Conservation (phyloP, 1,140 invertebrate genomes). For the Bombyx mandarina region DNA sequence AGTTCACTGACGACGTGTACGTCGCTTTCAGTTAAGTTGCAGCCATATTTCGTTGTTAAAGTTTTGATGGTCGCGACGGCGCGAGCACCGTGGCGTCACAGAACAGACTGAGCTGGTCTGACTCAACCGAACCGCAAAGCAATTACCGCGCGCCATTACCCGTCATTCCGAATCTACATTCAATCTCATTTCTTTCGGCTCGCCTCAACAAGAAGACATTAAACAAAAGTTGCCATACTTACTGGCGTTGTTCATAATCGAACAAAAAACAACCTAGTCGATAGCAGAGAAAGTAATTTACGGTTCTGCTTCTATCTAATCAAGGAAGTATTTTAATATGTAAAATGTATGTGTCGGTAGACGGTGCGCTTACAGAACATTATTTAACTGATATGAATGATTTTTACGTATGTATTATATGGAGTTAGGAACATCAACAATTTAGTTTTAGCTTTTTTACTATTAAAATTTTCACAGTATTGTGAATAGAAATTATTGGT, state of each 20-base stretch:
- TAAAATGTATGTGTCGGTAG: slow-evolving; percentile 9
- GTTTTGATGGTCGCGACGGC: slow-evolving; percentile 16
- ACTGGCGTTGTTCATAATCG: slow-evolving; percentile 12
- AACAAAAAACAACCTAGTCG: slow-evolving; percentile 21
- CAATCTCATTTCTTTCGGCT: slow-evolving; percentile 54
- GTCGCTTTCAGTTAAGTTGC: slow-evolving; percentile 15
- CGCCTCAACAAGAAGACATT: slow-evolving; percentile 43
- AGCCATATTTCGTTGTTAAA: slow-evolving; percentile 28
- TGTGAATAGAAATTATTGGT: no score
- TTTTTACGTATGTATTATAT: background rate
- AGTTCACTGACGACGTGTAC: slow-evolving; percentile 37
- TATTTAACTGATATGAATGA: slow-evolving; percentile 1
- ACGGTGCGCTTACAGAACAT: slow-evolving; percentile 13
- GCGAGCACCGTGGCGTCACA: slow-evolving; percentile 40
- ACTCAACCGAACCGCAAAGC: slow-evolving; percentile 22
- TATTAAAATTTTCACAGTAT: no score
- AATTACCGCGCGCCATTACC: slow-evolving; percentile 45
- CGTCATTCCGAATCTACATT: slow-evolving; percentile 37
- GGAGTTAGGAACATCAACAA: no score
- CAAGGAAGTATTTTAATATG: slow-evolving; percentile 19
- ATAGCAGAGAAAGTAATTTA: slow-evolving; percentile 42
- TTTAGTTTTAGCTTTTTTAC: no score
- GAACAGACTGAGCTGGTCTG: slow-evolving; percentile 32
- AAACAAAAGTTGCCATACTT: slow-evolving; percentile 32
- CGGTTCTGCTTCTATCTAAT: slow-evolving; percentile 18